Base-by-base conservation (phyloP, 35 echinoderm and acorn worm genomes). In the Heliocidaris erythrogramma region DNA sequence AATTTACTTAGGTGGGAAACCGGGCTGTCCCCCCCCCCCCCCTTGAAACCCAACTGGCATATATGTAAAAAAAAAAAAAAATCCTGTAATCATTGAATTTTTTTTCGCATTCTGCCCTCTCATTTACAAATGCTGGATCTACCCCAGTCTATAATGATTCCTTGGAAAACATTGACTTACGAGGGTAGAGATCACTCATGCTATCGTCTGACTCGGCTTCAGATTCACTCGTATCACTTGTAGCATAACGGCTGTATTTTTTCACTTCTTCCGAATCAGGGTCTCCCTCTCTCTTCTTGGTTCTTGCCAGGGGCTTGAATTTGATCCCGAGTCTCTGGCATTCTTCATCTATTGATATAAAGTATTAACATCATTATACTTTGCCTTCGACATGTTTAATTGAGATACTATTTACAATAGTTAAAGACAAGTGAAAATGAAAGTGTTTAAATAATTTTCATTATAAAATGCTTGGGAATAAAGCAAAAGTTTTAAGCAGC, bases 131-230 rank as follows among this genome's bases (percentile, higher is more conserved):
- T 42, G n/a, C n/a, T 84, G n/a, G 14, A 14, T n/a, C 14, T n/a
- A 0, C 14, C 65, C n/a, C n/a, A n/a, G n/a, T n/a, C n/a, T n/a
- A n/a, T n/a, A n/a, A n/a, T 14, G 65, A 84, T 84, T 42, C 35
- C 14, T 17, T 6, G 12, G 30, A 89, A 48, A 42, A 35, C 11
- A 89, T 89, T 92, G 35, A 30, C 94, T 69, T 95, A 95, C 94
- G 48, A 69, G 94, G 94, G n/a, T 91, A 95, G 50, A 95, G 88
- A 61, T 95, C 94, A 47, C 86, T 91, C 87, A 95, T 90, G 56
- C 94, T 95, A 31, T 95, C 94, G 31, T 91, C 94, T 9, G 94
- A 91, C 59, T 95, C 94, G 9, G 11, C 86, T 5, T 95, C 94
- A 12, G 94, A 95, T n/a, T 92, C 91, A 92, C 91, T 92, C 2